A percentile compares a stretch with the other conserved stretches of the same genome.
Evolutionary conservation across 2,888 invertebrate genomes (phyloP).

Genomic region (Apomyelois bistriatella): DNA sequence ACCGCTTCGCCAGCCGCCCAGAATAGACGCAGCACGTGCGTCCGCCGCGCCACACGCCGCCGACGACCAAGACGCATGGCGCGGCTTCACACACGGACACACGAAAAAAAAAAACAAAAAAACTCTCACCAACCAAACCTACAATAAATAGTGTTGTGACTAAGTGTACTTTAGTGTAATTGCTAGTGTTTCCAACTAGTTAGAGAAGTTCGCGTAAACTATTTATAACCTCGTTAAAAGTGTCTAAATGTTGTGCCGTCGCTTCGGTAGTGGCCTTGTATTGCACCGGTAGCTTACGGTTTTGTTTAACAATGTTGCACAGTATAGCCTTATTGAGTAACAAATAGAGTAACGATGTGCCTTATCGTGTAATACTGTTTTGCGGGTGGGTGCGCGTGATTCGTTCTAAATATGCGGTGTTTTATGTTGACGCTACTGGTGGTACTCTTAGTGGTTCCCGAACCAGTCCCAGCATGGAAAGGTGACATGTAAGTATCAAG

Average conservation of each 20-base stretch:
- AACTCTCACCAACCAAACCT: conserved; percentile 21
- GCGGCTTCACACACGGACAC: conserved; percentile 24
- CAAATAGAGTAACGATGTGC: conserved; percentile 63
- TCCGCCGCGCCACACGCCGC: conserved; percentile 62
- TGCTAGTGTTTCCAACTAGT: conserved; percentile 22
- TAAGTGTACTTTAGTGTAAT: conserved; percentile 21
- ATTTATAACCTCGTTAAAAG: conserved; percentile 47
- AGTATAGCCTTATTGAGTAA: conserved; percentile 44
- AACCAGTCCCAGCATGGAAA: conserved; percentile 59
- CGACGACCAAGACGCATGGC: conserved; percentile 24
- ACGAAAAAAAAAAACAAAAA: conserved; percentile 21
- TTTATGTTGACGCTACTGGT: conserved; percentile 46
- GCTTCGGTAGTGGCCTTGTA: conserved; percentile 64
- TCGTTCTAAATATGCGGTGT: conserved; percentile 54
- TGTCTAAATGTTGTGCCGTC: conserved; percentile 43
- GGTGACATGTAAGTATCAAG: conserved; percentile 48
- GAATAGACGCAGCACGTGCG: conserved; percentile 79
- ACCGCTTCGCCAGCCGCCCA: conserved; percentile 52
- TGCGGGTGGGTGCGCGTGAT: conserved; percentile 42
- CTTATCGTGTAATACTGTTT: conserved; percentile 56
- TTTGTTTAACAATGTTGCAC: conserved; percentile 23
- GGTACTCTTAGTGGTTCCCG: conserved; percentile 53
- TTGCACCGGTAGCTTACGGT: conserved; percentile 42
- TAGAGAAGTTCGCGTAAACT: conserved; percentile 35
- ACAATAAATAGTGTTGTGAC: conserved; percentile 38